Conservation (phyloP, 1,140 invertebrate genomes). For the Drosophila melanogaster region DNA sequence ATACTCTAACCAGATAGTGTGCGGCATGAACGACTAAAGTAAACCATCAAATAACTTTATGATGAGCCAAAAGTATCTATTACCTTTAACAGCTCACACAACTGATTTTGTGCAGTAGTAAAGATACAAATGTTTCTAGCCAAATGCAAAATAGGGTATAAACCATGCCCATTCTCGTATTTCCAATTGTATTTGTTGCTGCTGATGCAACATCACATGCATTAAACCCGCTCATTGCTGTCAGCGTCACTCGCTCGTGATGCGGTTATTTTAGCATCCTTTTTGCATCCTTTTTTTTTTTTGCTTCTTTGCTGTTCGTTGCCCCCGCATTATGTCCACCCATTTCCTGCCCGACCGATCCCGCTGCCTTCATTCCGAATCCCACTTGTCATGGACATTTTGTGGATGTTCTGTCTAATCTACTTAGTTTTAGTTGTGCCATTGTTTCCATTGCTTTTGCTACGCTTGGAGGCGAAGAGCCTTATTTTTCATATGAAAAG, state of each 20-base stretch:
- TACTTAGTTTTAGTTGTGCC: conserved; percentile 48
- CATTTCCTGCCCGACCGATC: not conserved
- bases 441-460: conserved; percentile 34
- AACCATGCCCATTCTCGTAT: not conserved
- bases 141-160: not conserved
- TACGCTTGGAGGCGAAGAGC: conserved; percentile 4
- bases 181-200: conserved; percentile 18
- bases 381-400: conserved; percentile 47
- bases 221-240: conserved; percentile 79
- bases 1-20: conserved; percentile 1
- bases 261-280: conserved; percentile 58
- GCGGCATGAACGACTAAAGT: too few relatives aligned
- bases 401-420: conserved; percentile 47
- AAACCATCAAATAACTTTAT: too few relatives aligned
- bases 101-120: too few relatives aligned
- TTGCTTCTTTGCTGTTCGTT: conserved; percentile 24
- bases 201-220: conserved; percentile 63
- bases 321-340: conserved; percentile 21
- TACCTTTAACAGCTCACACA: too few relatives aligned
- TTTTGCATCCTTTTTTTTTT: conserved; percentile 30
- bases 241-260: conserved; percentile 67
- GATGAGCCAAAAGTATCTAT: too few relatives aligned
- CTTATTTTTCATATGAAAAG: conserved; percentile 43
- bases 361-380: not conserved
- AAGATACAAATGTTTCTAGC: too few relatives aligned